phyloP scores from a whole-genome alignment of 64 coral and sea anemone genomes.

The Stylophora pistillata region DNA sequence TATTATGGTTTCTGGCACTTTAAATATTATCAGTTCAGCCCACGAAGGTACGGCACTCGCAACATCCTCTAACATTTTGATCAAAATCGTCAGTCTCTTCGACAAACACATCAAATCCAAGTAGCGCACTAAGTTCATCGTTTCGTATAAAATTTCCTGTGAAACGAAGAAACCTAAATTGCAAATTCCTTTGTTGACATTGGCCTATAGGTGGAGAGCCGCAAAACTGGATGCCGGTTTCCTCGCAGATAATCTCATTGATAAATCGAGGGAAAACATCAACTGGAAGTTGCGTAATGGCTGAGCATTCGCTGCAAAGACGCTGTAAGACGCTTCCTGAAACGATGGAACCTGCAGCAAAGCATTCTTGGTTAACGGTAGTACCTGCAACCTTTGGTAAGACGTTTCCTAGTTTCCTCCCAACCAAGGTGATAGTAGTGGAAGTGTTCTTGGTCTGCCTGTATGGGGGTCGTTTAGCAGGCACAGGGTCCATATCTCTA shows the following conservation, averaged over 20 bases:
- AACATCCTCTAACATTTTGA: slow-evolving; percentile 3
- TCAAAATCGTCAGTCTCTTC: neutral
- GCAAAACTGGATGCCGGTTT: neutral
- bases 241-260: slow-evolving; percentile 33
- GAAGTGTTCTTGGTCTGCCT: no score
- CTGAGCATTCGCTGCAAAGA: slow-evolving; percentile 42
- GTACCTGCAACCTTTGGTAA: neutral
- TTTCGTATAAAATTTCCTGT: neutral
- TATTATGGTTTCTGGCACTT: no score
- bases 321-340: neutral
- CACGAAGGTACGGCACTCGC: neutral
- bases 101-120: slow-evolving; percentile 2
- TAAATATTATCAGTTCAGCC: no score
- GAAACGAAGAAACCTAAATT: neutral
- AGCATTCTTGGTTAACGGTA: neutral
- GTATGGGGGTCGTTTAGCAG: neutral
- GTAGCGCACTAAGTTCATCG: neutral
- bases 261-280: slow-evolving; percentile 28
- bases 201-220: neutral
- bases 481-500: neutral
- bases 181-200: slow-evolving; percentile 3
- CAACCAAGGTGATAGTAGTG: neutral
- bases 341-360: neutral
- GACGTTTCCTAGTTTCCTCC: neutral
- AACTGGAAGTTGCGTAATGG: neutral